Percentiles rank a stretch among this genome's conserved stretches.
These are phyloP conservation scores for Synergus umbraculus DNA, from an alignment of 2,888 invertebrate genomes.

Conservation along the genomic window DNA sequence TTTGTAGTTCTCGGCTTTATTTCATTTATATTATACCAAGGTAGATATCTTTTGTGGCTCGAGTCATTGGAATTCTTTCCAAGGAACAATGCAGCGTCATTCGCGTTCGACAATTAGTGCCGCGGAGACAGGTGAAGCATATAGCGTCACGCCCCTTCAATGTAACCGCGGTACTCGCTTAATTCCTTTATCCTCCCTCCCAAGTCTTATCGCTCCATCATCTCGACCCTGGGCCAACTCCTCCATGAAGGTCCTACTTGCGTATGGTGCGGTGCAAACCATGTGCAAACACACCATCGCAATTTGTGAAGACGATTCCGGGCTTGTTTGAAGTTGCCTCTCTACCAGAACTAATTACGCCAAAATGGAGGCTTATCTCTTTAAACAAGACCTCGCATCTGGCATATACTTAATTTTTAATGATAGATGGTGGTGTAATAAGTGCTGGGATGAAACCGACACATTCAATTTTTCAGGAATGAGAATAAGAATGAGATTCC, in stretches of 20 bases:
- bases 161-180: slow-evolving; percentile 66
- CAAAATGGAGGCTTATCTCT: slow-evolving; percentile 20
- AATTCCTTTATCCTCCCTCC: slow-evolving; percentile 57
- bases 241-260: slow-evolving; percentile 24
- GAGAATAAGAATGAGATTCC: too few relatives aligned
- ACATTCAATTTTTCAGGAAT: not conserved
- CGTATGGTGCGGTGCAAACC: slow-evolving; percentile 18
- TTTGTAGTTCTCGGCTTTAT: slow-evolving; percentile 9
- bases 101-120: slow-evolving; percentile 68
- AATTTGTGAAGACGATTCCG: slow-evolving; percentile 19
- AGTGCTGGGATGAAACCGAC: not conserved
- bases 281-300: not conserved
- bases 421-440: not conserved
- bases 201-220: slow-evolving; percentile 63
- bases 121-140: slow-evolving; percentile 69
- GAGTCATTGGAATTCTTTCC: slow-evolving; percentile 5
- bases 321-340: slow-evolving; percentile 12
- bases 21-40: not conserved
- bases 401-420: slow-evolving; percentile 13
- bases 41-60: not conserved
- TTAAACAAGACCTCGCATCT: slow-evolving; percentile 17
- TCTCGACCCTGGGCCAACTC: slow-evolving; percentile 50
- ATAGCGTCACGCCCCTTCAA: slow-evolving; percentile 71
- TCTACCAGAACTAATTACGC: slow-evolving; percentile 26
- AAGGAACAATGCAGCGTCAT: slow-evolving; percentile 60